These are phyloP conservation scores for Tetranychus urticae DNA, from an alignment of 1,140 invertebrate species.

Conservation along the genomic window DNA sequence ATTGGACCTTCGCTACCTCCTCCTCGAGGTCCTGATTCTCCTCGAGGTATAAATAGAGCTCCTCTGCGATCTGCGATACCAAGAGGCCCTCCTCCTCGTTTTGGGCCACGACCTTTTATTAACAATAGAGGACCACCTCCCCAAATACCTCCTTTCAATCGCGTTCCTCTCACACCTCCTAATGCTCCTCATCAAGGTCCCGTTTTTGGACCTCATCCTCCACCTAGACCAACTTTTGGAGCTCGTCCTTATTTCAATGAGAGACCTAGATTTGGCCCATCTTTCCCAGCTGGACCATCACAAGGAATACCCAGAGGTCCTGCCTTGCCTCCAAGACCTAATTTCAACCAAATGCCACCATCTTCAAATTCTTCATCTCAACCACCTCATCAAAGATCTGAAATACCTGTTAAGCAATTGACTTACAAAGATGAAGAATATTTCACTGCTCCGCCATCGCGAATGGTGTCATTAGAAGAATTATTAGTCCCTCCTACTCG, in stretches of 20 bases:
- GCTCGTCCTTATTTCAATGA: background rate
- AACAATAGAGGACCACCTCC: too few relatives aligned
- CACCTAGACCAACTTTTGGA: background rate
- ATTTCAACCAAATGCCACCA: background rate
- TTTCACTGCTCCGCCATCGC: background rate
- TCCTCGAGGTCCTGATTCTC: background rate
- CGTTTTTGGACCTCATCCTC: too few relatives aligned
- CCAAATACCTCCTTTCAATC: too few relatives aligned
- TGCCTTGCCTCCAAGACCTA: background rate
- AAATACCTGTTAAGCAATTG: background rate
- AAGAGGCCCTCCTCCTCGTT: too few relatives aligned
- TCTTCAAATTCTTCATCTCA: background rate
- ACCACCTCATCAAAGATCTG: background rate
- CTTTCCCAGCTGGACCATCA: background rate
- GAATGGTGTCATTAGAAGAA: constrained; percentile 46
- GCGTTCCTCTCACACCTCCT: too few relatives aligned
- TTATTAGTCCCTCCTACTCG: constrained; percentile 45
- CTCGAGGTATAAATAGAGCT: background rate
- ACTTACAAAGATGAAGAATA: background rate
- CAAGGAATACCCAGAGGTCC: background rate
- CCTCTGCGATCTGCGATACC: background rate
- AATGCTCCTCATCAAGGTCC: too few relatives aligned
- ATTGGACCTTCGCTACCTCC: background rate
- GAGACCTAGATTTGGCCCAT: background rate
- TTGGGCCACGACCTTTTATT: too few relatives aligned